Percentiles rank a stretch among this genome's conserved stretches.
phyloP scores from a whole-genome alignment of 2,797 vertebrate species.

The Thaleichthys pacificus region DNA sequence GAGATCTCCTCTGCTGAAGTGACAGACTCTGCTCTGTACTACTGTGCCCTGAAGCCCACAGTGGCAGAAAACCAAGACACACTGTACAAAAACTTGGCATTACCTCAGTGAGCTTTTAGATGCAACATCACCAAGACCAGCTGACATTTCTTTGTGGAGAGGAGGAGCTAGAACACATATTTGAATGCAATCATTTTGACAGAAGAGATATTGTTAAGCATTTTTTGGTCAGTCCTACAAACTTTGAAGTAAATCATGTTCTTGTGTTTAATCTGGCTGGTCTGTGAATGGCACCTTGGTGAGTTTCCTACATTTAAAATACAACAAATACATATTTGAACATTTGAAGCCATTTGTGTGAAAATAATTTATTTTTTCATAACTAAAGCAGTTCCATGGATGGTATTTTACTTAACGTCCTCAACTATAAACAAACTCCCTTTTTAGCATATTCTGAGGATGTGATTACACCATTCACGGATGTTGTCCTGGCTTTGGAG shows the following conservation, averaged over 20 bases:
- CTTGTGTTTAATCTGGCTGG: neutral
- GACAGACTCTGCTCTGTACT: constrained; percentile 19
- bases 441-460: neutral
- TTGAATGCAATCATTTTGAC: neutral
- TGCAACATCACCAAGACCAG: neutral
- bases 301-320: neutral
- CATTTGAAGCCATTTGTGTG: neutral
- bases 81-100: constrained; percentile 1
- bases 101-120: neutral
- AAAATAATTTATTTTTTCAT: neutral
- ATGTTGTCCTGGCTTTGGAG: neutral
- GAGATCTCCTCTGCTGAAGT: constrained; percentile 13
- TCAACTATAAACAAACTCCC: neutral
- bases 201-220: neutral
- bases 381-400: neutral
- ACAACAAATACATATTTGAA: neutral
- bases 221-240: neutral
- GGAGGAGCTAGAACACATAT: neutral
- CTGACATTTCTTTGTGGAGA: neutral
- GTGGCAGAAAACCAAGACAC: neutral
- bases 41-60: constrained; percentile 6
- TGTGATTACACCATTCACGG: neutral
- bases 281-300: neutral
- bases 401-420: neutral
- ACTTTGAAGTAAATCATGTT: neutral